Conservation (phyloP, 1,140 invertebrate genomes). For the Cataglyphis hispanica region DNA sequence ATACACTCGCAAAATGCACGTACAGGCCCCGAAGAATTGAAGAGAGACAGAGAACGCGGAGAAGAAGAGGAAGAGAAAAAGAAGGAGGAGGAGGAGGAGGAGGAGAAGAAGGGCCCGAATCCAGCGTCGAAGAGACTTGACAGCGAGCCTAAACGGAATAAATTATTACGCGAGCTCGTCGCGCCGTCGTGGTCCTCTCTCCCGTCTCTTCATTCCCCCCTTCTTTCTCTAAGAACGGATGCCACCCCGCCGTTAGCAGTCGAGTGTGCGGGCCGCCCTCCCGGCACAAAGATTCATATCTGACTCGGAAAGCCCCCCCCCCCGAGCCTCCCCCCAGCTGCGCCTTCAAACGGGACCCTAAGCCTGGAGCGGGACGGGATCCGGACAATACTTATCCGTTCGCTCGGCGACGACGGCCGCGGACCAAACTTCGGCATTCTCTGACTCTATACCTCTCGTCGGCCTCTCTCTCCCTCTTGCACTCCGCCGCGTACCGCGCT, state of each 20-base stretch:
- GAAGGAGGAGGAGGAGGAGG: not conserved
- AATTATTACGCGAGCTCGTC: slow-evolving; percentile 81
- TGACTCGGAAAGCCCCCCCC: slow-evolving; percentile 76
- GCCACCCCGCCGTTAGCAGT: slow-evolving; percentile 72
- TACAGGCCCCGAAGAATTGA: not conserved
- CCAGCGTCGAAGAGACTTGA: slow-evolving; percentile 77
- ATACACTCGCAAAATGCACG: slow-evolving; percentile 8
- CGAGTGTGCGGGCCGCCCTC: slow-evolving; percentile 73
- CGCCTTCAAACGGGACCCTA: slow-evolving; percentile 83
- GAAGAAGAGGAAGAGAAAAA: not conserved
- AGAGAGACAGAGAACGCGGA: not conserved
- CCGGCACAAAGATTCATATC: slow-evolving; percentile 83
- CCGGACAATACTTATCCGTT: slow-evolving; percentile 81
- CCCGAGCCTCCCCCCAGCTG: slow-evolving; percentile 63
- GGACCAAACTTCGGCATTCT: slow-evolving; percentile 84
- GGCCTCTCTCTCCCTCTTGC: slow-evolving; percentile 62
- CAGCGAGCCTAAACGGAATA: slow-evolving; percentile 82
- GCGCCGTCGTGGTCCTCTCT: slow-evolving; percentile 52
- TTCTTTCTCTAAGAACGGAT: slow-evolving; percentile 48
- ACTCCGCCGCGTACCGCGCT: slow-evolving; percentile 38
- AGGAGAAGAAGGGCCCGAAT: slow-evolving; percentile 41
- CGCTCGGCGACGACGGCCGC: slow-evolving; percentile 64
- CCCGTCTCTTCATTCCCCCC: slow-evolving; percentile 9
- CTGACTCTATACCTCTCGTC: slow-evolving; percentile 59
- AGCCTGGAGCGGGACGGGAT: slow-evolving; percentile 83